Evolutionary conservation across 2,113 vertebrate species (phyloP).

Genomic region (Pterocles orientalis): DNA sequence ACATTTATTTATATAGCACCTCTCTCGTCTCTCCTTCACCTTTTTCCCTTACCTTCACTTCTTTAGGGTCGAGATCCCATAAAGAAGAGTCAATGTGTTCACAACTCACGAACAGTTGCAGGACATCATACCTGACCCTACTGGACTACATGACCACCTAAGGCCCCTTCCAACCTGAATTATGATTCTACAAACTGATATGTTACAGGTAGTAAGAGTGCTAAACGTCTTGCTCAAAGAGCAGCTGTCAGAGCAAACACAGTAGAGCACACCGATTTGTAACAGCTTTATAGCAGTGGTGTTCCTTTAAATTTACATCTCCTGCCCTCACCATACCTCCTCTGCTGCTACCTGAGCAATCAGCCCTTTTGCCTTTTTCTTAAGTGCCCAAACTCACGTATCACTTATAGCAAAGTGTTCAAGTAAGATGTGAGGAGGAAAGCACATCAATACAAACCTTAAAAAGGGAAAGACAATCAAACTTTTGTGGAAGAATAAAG

Average conservation of each 20-base stretch:
- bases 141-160: not conserved
- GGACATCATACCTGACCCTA: not conserved
- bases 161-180: not conserved
- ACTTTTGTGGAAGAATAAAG: not conserved
- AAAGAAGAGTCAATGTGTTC: not conserved
- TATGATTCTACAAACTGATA: not conserved
- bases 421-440: not conserved
- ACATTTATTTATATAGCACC: not conserved
- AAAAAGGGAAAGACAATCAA: not conserved
- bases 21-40: not conserved
- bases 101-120: not conserved
- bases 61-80: not conserved
- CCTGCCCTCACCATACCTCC: not conserved
- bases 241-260: not conserved
- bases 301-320: not conserved
- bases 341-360: not conserved
- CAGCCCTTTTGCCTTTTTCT: not conserved
- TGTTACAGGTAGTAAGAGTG: not conserved
- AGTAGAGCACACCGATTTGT: not conserved
- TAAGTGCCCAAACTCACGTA: not conserved
- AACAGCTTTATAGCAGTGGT: not conserved
- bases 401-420: rapidly evolving
- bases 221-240: not conserved
- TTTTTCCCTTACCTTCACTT: not conserved
- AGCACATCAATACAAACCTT: not conserved